Evolutionary conservation across 2,113 vertebrate genomes (phyloP).

Genomic region (Melanostigma gelatinosum): DNA sequence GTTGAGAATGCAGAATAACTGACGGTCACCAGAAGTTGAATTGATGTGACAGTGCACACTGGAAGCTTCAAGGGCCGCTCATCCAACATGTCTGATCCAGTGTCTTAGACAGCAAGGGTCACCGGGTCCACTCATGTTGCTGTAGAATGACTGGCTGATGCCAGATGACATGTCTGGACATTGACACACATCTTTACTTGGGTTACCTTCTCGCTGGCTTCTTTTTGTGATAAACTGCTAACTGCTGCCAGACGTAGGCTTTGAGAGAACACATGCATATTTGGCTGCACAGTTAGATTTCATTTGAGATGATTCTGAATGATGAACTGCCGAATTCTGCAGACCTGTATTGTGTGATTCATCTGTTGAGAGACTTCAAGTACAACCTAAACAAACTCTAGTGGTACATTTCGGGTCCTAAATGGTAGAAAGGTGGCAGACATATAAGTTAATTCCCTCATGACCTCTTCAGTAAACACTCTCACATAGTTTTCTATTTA

Average conservation of each 20-base stretch:
- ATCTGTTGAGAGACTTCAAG: background rate
- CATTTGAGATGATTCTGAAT: slow-evolving; percentile 18
- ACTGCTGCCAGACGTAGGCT: background rate
- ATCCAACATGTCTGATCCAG: background rate
- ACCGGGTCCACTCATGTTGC: background rate
- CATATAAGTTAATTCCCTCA: background rate
- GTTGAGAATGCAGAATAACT: background rate
- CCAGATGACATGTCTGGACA: background rate
- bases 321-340: background rate
- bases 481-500: background rate
- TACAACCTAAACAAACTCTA: background rate
- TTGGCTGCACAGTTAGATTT: slow-evolving; percentile 19
- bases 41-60: background rate
- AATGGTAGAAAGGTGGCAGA: background rate
- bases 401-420: background rate
- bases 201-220: background rate
- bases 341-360: background rate
- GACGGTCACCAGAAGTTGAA: background rate
- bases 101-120: background rate
- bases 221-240: background rate
- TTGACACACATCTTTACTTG: background rate
- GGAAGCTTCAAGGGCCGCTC: background rate
- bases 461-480: background rate
- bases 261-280: background rate
- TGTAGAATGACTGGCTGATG: background rate